Base-by-base conservation (phyloP, 2,888 invertebrate genomes). In the Labia minor region DNA sequence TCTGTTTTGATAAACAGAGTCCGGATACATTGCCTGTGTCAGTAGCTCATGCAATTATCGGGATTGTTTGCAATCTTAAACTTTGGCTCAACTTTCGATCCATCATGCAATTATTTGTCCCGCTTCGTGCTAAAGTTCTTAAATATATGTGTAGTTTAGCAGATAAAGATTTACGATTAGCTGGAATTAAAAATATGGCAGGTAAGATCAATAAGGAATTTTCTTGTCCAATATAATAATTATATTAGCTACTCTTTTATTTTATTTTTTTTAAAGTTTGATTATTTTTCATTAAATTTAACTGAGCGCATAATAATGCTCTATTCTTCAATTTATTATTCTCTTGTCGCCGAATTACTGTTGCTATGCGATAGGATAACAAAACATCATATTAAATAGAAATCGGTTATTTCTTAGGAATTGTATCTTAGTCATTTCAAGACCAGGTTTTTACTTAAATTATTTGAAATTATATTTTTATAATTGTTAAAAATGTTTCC, bases 71-170 rank as follows among this genome's bases (percentile, higher is more conserved):
- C 68, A 95, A 95, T 82, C 83, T 95, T 66, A 93, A 95, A 76
- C 80, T 95, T 37, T 95, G 95, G 95, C 83, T 95, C 73, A 95
- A 95, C 79, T 92, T 91, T 75, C 87, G 90, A 74, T 91, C 92
- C 70, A 89, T 95, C 70, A 86, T 92, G 72, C 92, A 93, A 75
- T 83, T 92, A 71, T 89, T 95, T 75, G 89, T 94, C 77, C 94
- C 94, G 18, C 79, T 95, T 71, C 84, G 95, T 68, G 88, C 89
- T 70, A 87, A 89, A 74, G 92, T 95, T 69, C 82, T 96, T 73
- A 85, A 90, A 72, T 96, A 94, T 75, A 93, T 96, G 93, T 95
- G 95, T 79, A 89, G 88, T 77, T 82, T 95, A 71, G 90, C 90
- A 18, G 95, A 96, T 78, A 92, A 92, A 75, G 95, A 95, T 78